phyloP scores from a whole-genome alignment of 2,888 invertebrate genomes.

The Dasypogon diadema region DNA sequence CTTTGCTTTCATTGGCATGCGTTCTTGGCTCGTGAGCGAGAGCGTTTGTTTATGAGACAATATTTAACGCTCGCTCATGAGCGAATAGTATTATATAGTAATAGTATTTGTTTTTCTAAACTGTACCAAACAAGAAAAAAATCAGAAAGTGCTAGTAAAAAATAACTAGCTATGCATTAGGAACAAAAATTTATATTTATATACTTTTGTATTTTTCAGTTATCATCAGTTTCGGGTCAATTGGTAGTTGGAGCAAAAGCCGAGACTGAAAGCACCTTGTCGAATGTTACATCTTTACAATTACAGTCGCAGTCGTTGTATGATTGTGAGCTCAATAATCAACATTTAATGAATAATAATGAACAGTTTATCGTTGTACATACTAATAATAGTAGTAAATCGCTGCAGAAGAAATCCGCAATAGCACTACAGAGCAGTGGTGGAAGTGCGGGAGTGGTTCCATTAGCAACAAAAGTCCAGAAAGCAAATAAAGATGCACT shows the following conservation, averaged over 20 bases:
- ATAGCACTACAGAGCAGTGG: constrained; percentile 16
- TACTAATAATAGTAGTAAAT: constrained; percentile 53
- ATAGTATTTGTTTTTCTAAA: too few relatives aligned
- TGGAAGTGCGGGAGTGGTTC: not conserved
- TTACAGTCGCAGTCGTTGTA: constrained; percentile 67
- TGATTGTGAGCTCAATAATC: constrained; percentile 61
- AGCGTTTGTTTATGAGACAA: too few relatives aligned
- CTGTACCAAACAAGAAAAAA: too few relatives aligned
- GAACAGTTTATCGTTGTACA: constrained; percentile 55
- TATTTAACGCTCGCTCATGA: too few relatives aligned
- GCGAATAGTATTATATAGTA: too few relatives aligned
- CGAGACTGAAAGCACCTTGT: constrained; percentile 67
- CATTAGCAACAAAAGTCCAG: constrained; percentile 7
- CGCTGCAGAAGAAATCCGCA: constrained; percentile 51
- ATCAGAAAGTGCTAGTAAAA: too few relatives aligned
- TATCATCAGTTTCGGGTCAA: constrained; percentile 41
- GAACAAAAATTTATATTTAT: not conserved
- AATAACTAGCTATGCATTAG: too few relatives aligned
- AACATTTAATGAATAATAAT: constrained; percentile 52
- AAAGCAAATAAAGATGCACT: constrained; percentile 43
- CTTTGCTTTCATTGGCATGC: too few relatives aligned
- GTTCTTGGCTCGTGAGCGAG: too few relatives aligned
- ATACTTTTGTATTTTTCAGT: too few relatives aligned
- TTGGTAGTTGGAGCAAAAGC: constrained; percentile 20
- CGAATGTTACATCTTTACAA: constrained; percentile 68